Base-by-base conservation (phyloP, 2,797 vertebrate species). In the Silurus aristotelis region DNA sequence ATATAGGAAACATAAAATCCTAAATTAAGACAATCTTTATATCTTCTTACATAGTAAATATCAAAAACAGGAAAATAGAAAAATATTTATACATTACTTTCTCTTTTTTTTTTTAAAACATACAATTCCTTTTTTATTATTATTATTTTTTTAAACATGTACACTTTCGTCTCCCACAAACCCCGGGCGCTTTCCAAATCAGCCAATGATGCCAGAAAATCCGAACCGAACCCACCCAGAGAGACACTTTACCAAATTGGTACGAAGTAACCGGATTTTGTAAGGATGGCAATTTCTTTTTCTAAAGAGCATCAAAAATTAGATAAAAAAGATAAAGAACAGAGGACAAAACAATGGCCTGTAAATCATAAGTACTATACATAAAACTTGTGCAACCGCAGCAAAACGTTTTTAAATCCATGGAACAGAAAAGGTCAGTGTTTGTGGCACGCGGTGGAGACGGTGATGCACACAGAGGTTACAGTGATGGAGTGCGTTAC, bases 321-420 rank as follows among this genome's bases (percentile, higher is more conserved):
- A 67, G 15, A 55, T 20, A 63, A 52, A 80, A 70, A 70, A 78
- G 80, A 83, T 17, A 78, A 22, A 22, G 25, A 64, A 3, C 80
- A 56, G 22, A 73, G 60, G 79, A 86, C 91, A 91, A 91, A 86
- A 75, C 87, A 84, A 84, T 15, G 25, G 60, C 66, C 46, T 52
- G 0, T 58, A 83, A 90, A 84, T 86, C 31, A 80, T 84, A 89
- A 90, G 38, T 48, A 79, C 15, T 31, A 43, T 90, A 91, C 60
- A 88, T 52, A 58, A 84, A 85, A 87, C 15, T 48, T 92, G 94
- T 95, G 94, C 92, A 94, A 95, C 91, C 90, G 92, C 84, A 93
- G 89, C 91, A 90, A 92, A 92, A 87, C 56, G 20, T 85, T 80
- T 2, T 46, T 75, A 89, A 83, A n/a, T 87, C 61, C 8, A 83